These are phyloP conservation scores for Cyphomyrus plagiostoma DNA, from an alignment of 2,113 vertebrate genomes.

Conservation along the genomic window DNA sequence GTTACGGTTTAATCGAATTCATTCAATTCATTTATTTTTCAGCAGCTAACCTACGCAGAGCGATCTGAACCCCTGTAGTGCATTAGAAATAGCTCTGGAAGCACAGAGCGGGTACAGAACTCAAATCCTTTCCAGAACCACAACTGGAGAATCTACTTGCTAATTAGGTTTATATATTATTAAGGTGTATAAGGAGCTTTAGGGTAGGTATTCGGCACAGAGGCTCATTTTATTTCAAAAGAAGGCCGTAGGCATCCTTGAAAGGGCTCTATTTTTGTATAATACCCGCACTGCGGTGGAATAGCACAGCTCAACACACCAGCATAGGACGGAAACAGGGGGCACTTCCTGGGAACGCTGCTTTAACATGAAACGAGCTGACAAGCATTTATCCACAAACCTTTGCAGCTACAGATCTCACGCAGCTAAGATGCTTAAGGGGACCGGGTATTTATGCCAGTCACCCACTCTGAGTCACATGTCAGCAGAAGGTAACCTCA, in stretches of 20 bases:
- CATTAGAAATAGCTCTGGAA: not conserved
- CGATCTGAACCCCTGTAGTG: not conserved
- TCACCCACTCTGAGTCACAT: not conserved
- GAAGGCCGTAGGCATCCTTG: not conserved
- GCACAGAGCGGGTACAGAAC: not conserved
- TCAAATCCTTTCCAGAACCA: not conserved
- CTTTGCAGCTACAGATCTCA: not conserved
- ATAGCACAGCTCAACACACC: not conserved
- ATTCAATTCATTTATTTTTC: not conserved
- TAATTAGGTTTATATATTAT: conserved; percentile 4
- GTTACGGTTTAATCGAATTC: not conserved
- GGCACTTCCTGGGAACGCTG: not conserved
- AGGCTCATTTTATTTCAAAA: not conserved
- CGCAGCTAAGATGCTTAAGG: not conserved
- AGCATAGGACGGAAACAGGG: not conserved
- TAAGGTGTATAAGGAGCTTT: not conserved
- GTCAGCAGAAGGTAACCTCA: not conserved
- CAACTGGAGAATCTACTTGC: not conserved
- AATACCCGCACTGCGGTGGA: not conserved
- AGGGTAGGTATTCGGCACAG: not conserved
- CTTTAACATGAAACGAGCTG: not conserved
- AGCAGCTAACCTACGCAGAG: not conserved
- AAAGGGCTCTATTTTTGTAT: not conserved
- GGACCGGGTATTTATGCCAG: not conserved
- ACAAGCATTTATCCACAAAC: not conserved